phyloP scores from a whole-genome alignment of 1,140 invertebrate genomes.

The Stegodyphus dumicola region DNA sequence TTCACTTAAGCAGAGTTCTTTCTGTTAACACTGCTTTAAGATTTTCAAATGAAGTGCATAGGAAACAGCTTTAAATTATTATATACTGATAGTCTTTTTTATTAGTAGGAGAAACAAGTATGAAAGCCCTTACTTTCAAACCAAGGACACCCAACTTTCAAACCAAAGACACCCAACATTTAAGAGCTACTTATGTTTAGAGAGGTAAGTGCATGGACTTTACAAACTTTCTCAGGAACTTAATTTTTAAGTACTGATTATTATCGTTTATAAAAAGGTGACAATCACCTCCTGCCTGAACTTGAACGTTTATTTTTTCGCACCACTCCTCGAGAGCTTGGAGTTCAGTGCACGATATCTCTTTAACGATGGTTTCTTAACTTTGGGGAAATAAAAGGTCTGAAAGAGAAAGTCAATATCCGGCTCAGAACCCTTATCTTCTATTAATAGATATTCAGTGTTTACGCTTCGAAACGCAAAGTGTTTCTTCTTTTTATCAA shows the following conservation, averaged over 20 bases:
- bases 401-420: slow-evolving; percentile 1
- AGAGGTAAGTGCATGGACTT: background rate
- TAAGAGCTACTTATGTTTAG: no score
- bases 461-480: background rate
- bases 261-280: background rate
- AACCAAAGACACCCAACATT: no score
- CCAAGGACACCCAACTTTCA: no score
- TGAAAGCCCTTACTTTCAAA: no score
- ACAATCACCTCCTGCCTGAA: slow-evolving; percentile 1
- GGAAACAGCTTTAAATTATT: no score
- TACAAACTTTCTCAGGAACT: background rate
- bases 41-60: no score
- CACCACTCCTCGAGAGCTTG: background rate
- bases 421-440: background rate
- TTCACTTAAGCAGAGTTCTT: no score
- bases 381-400: slow-evolving; percentile 1
- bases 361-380: background rate
- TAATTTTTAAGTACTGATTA: background rate
- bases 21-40: no score
- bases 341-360: slow-evolving; percentile 21
- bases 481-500: background rate
- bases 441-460: slow-evolving; percentile 1
- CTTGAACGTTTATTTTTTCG: slow-evolving; percentile 8
- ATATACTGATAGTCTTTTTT: no score
- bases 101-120: no score